These are phyloP conservation scores for Zaprionus ghesquierei DNA, from an alignment of 1,140 invertebrate genomes.

Conservation along the genomic window DNA sequence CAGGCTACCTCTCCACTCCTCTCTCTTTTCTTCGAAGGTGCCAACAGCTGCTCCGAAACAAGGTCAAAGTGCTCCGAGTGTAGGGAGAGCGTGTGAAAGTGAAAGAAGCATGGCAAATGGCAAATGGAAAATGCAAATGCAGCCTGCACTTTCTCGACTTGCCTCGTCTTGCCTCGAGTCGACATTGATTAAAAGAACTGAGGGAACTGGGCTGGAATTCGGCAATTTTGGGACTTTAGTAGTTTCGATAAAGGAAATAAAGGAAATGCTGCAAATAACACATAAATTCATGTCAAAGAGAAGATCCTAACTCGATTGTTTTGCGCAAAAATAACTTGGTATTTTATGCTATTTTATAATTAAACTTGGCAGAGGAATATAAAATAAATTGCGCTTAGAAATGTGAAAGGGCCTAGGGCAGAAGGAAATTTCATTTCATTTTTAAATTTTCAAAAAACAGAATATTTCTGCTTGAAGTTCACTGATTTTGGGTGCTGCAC, in stretches of 20 bases:
- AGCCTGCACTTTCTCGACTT: constrained; percentile 53
- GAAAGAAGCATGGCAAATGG: constrained; percentile 40
- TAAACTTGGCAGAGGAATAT: neutral
- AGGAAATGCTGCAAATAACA: neutral
- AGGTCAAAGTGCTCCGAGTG: constrained; percentile 44
- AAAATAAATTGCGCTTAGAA: neutral
- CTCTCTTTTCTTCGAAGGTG: neutral
- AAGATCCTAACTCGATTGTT: neutral
- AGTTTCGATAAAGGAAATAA: constrained; percentile 11
- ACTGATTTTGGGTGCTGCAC: neutral
- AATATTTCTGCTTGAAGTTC: no score
- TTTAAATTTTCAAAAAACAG: no score
- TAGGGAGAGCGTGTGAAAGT: neutral
- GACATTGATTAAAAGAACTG: constrained; percentile 52
- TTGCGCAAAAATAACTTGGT: neutral
- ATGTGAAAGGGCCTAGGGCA: neutral
- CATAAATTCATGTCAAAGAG: neutral
- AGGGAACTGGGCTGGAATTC: constrained; percentile 16
- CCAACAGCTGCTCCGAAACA: constrained; percentile 44
- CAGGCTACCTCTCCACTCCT: neutral
- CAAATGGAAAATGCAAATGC: constrained; percentile 58
- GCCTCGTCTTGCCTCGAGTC: constrained; percentile 10
- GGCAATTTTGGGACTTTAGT: constrained; percentile 6
- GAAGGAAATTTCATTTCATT: neutral
- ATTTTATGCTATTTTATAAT: neutral